Evolutionary conservation across 2,113 vertebrate species (phyloP).

Genomic region (Pomatostomus ruficeps): DNA sequence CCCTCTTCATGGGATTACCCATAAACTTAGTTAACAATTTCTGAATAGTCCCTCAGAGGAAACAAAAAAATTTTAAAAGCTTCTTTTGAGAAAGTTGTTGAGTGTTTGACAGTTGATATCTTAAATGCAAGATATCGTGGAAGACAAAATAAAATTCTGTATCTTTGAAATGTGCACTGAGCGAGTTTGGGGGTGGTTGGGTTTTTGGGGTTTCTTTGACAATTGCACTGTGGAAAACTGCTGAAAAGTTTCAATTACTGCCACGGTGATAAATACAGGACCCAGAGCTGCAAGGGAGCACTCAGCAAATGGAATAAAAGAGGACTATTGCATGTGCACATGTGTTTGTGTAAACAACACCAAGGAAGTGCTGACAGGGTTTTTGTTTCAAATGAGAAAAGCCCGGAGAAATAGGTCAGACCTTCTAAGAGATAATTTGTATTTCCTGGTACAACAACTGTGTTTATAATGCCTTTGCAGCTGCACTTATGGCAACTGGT

Average conservation of each 20-base stretch:
- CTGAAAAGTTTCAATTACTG: background rate
- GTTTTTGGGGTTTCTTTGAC: rapidly evolving
- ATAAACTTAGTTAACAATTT: background rate
- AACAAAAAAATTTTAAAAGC: rapidly evolving
- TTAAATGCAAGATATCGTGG: background rate
- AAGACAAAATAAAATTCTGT: background rate
- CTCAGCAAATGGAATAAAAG: background rate
- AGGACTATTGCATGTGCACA: background rate
- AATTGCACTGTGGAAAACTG: background rate
- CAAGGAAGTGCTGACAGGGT: background rate
- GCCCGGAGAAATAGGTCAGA: background rate
- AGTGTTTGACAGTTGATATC: background rate
- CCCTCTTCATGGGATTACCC: background rate
- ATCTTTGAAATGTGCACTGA: background rate
- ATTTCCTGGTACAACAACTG: background rate
- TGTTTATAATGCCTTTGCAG: background rate
- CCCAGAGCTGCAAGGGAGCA: background rate
- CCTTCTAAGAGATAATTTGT: background rate
- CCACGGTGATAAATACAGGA: background rate
- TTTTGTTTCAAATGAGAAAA: background rate
- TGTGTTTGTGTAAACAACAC: background rate
- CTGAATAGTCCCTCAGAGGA: background rate
- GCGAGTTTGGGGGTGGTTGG: rapidly evolving
- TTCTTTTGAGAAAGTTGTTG: background rate
- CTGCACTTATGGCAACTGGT: rapidly evolving